These are phyloP conservation scores for Falco punctatus DNA, from an alignment of 2,113 vertebrate genomes.

Conservation along the genomic window DNA sequence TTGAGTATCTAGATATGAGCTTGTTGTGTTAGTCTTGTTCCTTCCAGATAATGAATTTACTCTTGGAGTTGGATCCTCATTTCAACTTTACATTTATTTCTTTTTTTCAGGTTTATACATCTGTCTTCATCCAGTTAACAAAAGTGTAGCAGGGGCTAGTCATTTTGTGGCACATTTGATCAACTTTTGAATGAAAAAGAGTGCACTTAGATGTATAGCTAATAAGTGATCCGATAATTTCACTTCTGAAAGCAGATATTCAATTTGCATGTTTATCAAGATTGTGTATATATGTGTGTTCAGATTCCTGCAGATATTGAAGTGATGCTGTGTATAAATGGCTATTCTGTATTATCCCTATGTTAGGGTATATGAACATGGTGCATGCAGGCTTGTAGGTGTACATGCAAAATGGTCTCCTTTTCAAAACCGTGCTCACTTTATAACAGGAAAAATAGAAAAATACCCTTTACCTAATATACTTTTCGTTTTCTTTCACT, in stretches of 20 bases:
- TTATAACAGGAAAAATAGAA: background rate
- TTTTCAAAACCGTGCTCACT: background rate
- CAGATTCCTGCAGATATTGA: background rate
- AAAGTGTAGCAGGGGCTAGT: background rate
- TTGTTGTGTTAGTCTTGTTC: background rate
- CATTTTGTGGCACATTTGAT: background rate
- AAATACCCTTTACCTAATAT: background rate
- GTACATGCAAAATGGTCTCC: background rate
- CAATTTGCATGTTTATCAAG: background rate
- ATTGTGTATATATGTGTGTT: background rate
- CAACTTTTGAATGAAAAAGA: background rate
- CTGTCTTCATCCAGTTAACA: background rate
- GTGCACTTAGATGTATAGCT: background rate
- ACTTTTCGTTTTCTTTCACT: background rate
- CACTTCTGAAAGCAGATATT: background rate
- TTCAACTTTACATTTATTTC: background rate
- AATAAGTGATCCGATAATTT: background rate
- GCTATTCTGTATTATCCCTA: background rate
- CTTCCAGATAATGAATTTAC: background rate
- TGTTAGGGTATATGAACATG: background rate
- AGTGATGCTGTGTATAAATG: background rate
- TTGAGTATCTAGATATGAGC: background rate
- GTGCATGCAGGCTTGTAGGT: background rate
- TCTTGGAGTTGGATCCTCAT: background rate
- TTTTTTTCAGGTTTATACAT: background rate